Base-by-base conservation (phyloP, 2,113 vertebrate genomes). In the Mobula birostris region DNA sequence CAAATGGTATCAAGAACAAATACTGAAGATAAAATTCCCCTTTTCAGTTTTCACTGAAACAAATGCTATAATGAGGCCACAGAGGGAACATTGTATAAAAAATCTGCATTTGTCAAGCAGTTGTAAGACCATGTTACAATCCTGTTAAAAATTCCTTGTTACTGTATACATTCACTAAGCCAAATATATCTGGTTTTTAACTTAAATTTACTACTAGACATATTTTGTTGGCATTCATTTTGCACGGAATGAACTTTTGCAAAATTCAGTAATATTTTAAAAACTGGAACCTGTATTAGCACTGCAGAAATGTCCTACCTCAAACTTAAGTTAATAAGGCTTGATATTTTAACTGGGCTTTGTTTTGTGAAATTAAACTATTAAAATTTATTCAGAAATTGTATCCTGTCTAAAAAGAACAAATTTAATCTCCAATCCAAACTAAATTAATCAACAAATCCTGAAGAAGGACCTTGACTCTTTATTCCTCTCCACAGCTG, bases 301-400 rank as follows among this genome's bases (percentile, higher is more conserved):
- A 82, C 36, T 48, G 40, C 14, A 82, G 17, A 77, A 77, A 17
- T 21, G 14, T 7, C 36, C 36, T 80, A 24, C 19, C 17, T 36
- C 4, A 82, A 82, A 48, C 14, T 21, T 21, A 21, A 5, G 17
- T 21, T 21, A 21, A 29, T 61, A 27, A 87, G 14, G 56, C 27
- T 14, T 87, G 24, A 27, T 87, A n/a, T 61, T 58, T 85, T 85
- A 58, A 85, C 21, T 27, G 58, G 83, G 27, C 58, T 63, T 88
- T 90, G 14, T 7, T 90, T 7, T 90, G 85, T 9, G 27, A 14
- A 27, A 66, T 61, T 32, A 15, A 63, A 12, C 29, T 3, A 90
- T 88, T 88, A 74, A n/a, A 87, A 87, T 87, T 3, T 29, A 87
- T 87, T 87, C 56, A 61, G 61, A 85, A 87, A 87, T 14, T 61